Evolutionary conservation across 1,140 invertebrate species (phyloP).

Genomic region (Copidosoma floridanum): DNA sequence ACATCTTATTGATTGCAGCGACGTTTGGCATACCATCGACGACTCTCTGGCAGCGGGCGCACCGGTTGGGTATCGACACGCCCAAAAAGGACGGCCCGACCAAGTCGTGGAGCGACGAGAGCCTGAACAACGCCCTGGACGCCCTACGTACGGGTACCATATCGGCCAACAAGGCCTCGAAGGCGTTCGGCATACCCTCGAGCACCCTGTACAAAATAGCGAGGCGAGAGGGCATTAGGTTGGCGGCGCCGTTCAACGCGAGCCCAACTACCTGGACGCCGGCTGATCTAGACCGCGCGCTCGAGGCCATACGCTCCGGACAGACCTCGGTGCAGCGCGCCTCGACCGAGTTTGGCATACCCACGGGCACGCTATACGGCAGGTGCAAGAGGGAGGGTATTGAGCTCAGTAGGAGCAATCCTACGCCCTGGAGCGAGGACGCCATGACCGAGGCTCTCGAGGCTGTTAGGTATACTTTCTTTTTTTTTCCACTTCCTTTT

Average conservation of each 20-base stretch:
- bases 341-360: constrained; percentile 80
- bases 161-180: constrained; percentile 86
- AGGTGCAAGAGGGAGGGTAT: constrained; percentile 86
- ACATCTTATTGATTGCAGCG: constrained; percentile 48
- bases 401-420: constrained; percentile 79
- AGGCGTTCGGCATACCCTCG: constrained; percentile 86
- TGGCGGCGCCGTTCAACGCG: constrained; percentile 86
- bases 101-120: constrained; percentile 84
- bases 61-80: constrained; percentile 81
- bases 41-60: constrained; percentile 85
- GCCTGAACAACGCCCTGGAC: constrained; percentile 75
- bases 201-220: constrained; percentile 89
- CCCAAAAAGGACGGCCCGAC: constrained; percentile 84
- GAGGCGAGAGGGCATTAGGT: constrained; percentile 79
- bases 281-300: constrained; percentile 76
- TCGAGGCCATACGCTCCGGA: constrained; percentile 78
- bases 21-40: constrained; percentile 87
- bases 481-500: not conserved
- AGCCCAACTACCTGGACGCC: constrained; percentile 85
- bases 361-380: constrained; percentile 81
- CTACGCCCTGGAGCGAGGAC: constrained; percentile 86
- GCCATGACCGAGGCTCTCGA: constrained; percentile 86
- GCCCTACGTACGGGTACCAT: constrained; percentile 78
- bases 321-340: constrained; percentile 83
- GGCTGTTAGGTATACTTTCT: constrained; percentile 68